These are phyloP conservation scores for Phorcus lineatus DNA, from an alignment of 2,888 invertebrate species.

Conservation along the genomic window DNA sequence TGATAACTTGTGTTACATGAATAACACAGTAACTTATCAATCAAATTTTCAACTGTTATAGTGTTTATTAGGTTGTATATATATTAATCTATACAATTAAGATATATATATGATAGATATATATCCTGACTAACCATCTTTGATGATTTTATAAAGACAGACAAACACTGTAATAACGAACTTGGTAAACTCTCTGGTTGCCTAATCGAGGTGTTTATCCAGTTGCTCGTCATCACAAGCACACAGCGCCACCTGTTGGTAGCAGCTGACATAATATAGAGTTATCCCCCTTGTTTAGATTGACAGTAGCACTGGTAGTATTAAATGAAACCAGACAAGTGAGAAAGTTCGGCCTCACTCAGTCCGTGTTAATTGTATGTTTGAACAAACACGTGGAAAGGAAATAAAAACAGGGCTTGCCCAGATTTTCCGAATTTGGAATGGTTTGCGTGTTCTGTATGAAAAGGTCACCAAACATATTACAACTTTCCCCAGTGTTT, in stretches of 20 bases:
- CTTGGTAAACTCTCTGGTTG: conserved; percentile 7
- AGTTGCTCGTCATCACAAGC: neutral
- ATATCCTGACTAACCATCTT: no score
- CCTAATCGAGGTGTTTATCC: neutral
- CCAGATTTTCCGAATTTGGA: conserved; percentile 17
- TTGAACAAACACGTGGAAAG: conserved; percentile 12
- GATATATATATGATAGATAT: no score
- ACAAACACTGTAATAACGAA: neutral
- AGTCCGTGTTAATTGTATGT: conserved; percentile 11
- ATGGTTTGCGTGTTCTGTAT: neutral
- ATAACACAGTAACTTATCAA: no score
- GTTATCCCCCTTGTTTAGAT: conserved; percentile 29
- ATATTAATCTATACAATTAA: no score
- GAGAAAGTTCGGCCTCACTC: neutral
- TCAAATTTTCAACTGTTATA: no score
- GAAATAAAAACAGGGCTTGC: conserved; percentile 18
- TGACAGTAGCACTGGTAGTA: neutral
- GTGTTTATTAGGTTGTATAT: no score
- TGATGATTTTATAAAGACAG: neutral
- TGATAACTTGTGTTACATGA: no score
- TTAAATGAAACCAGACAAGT: conserved; percentile 6
- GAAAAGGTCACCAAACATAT: conserved; percentile 19
- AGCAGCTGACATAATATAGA: conserved; percentile 28
- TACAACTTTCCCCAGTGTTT: neutral
- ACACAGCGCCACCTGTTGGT: conserved; percentile 26